Percentiles rank a stretch among this genome's conserved stretches.
Conservation (phyloP, 2,888 invertebrate species). For the Graphium colonna region DNA sequence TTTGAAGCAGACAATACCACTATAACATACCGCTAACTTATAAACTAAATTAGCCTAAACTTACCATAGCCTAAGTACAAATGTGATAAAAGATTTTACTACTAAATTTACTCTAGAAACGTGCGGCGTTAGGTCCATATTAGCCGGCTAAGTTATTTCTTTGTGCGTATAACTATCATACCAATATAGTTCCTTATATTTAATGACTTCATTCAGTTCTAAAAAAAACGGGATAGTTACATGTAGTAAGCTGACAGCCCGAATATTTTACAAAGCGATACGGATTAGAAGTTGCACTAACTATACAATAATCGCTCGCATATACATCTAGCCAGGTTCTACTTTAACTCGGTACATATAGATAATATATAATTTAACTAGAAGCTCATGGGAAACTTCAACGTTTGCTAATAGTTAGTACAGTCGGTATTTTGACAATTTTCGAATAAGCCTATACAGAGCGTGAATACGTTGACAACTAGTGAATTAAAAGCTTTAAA, state of each 20-base stretch:
- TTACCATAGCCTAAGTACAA: slow-evolving; percentile 56
- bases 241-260: slow-evolving; percentile 10
- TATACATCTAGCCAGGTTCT: slow-evolving; percentile 4
- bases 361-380: slow-evolving; percentile 6
- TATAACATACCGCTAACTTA: slow-evolving; percentile 37
- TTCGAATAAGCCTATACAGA: too few species aligned
- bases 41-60: slow-evolving; percentile 43
- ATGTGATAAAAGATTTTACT: slow-evolving; percentile 52
- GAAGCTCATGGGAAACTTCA: slow-evolving; percentile 8
- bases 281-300: slow-evolving; percentile 7
- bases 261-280: slow-evolving; percentile 20
- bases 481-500: too few species aligned
- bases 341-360: slow-evolving; percentile 12
- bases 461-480: not conserved
- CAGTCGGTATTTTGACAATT: too few species aligned
- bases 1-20: slow-evolving; percentile 52
- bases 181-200: slow-evolving; percentile 1
- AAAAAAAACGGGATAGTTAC: not conserved
- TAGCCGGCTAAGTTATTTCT: not conserved
- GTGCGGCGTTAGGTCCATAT: not conserved
- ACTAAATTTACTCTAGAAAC: slow-evolving; percentile 40
- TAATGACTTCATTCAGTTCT: slow-evolving; percentile 13
- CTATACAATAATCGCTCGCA: slow-evolving; percentile 3
- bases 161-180: slow-evolving; percentile 19
- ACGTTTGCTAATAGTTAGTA: slow-evolving; percentile 13